phyloP scores from a whole-genome alignment of 2,113 vertebrate genomes.

The Oncorhynchus kisutch region DNA sequence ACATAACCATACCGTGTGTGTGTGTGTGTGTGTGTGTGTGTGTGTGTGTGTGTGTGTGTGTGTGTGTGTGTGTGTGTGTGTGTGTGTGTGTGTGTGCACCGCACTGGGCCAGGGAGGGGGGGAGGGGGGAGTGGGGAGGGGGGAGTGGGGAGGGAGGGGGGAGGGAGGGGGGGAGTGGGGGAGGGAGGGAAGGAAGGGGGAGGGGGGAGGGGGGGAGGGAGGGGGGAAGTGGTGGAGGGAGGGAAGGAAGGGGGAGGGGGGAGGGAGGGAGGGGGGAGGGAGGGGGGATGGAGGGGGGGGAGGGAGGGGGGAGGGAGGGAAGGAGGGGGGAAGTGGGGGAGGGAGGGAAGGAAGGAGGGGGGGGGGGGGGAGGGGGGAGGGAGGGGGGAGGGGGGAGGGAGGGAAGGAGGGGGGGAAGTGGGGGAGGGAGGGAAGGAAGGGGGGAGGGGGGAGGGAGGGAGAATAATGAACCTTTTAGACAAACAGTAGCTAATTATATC shows the following conservation, averaged over 20 bases:
- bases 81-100: slow-evolving; percentile 8
- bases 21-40: slow-evolving; percentile 1
- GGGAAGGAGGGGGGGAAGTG: slow-evolving; percentile 4
- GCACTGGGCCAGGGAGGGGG: background rate
- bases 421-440: slow-evolving; percentile 12
- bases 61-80: slow-evolving; percentile 4
- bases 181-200: slow-evolving; percentile 26
- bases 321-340: background rate
- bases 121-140: no score
- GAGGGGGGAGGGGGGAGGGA: slow-evolving; percentile 5
- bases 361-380: slow-evolving; percentile 12
- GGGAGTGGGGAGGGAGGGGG: background rate
- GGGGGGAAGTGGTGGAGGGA: slow-evolving; percentile 15
- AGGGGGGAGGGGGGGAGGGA: background rate
- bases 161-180: slow-evolving; percentile 5
- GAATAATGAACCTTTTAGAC: slow-evolving; percentile 71
- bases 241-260: slow-evolving; percentile 6
- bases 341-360: slow-evolving; percentile 9
- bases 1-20: slow-evolving; percentile 4
- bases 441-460: slow-evolving; percentile 18
- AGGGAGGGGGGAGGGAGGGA: slow-evolving; percentile 16
- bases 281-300: background rate
- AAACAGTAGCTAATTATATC: slow-evolving; percentile 66
- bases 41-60: background rate
- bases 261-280: slow-evolving; percentile 21